Evolutionary conservation across 2,797 vertebrate genomes (phyloP).

Genomic region (Diplodus puntazzo): DNA sequence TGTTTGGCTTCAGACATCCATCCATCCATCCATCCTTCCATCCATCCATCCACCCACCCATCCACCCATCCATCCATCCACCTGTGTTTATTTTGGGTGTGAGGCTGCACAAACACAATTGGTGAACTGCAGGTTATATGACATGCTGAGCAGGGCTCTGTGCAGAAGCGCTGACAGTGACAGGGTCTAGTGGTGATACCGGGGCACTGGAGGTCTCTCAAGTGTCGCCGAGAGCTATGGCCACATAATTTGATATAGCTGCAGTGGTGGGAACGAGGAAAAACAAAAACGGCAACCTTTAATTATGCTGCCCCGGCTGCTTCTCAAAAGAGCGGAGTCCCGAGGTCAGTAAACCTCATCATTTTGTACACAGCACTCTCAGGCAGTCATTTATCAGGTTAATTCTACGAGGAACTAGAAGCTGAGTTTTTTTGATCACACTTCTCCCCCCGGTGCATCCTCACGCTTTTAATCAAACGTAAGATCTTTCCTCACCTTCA

Average conservation of each 20-base stretch:
- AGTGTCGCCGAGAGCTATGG: constrained; percentile 73
- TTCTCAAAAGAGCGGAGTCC: constrained; percentile 28
- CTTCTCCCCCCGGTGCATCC: constrained; percentile 38
- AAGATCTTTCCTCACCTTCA: constrained; percentile 62
- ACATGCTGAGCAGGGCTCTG: constrained; percentile 66
- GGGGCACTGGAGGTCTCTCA: constrained; percentile 76
- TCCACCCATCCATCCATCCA: constrained; percentile 4
- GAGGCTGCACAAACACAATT: constrained; percentile 34
- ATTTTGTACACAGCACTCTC: constrained; percentile 41
- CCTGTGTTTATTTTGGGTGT: constrained; percentile 25
- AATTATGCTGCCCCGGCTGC: constrained; percentile 58
- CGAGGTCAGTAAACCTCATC: constrained; percentile 47
- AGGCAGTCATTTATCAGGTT: constrained; percentile 49
- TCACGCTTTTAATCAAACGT: constrained; percentile 57
- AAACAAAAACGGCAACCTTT: constrained; percentile 72
- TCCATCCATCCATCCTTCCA: constrained; percentile 15
- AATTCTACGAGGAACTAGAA: constrained; percentile 27
- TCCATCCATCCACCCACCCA: constrained; percentile 10
- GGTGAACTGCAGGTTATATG: constrained; percentile 61
- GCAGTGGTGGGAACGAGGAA: constrained; percentile 72
- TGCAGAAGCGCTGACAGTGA: constrained; percentile 78
- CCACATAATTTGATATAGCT: constrained; percentile 82
- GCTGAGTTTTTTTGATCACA: constrained; percentile 50
- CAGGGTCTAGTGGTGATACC: constrained; percentile 66
- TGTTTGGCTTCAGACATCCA: background rate